Conservation (phyloP, 2,797 vertebrate species). For the Karalla daura region DNA sequence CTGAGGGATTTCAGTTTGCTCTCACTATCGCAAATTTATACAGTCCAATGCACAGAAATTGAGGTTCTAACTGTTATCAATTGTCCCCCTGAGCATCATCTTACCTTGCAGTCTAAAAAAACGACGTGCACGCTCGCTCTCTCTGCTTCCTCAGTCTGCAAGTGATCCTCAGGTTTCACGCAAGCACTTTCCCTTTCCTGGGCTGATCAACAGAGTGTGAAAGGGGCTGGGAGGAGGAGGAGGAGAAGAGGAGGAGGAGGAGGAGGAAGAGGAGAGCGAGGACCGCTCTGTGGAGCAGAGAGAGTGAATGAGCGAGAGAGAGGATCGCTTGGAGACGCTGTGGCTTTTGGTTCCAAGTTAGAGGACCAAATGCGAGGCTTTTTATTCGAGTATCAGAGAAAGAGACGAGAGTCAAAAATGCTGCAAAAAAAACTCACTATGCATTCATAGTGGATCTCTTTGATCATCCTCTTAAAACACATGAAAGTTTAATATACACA, state of each 20-base stretch:
- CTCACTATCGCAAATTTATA: background rate
- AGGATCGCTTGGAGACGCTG: conserved; percentile 5
- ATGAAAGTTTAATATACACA: conserved; percentile 19
- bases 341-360: conserved; percentile 35
- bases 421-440: conserved; percentile 49
- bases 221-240: conserved; percentile 44
- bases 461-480: conserved; percentile 48
- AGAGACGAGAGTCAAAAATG: conserved; percentile 54
- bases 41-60: conserved; percentile 16
- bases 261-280: conserved; percentile 35
- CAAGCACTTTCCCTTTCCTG: conserved; percentile 69
- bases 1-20: conserved; percentile 1
- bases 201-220: conserved; percentile 76
- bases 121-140: conserved; percentile 27
- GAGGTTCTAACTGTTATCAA: conserved; percentile 28
- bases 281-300: conserved; percentile 44
- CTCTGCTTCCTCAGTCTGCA: conserved; percentile 61
- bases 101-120: conserved; percentile 69
- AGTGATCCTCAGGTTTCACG: conserved; percentile 78
- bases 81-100: conserved; percentile 41
- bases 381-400: conserved; percentile 49
- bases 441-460: conserved; percentile 32
- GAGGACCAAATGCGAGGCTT: background rate
- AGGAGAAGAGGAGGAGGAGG: conserved; percentile 40
- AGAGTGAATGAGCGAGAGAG: conserved; percentile 22